Evolutionary conservation across 2,888 invertebrate species (phyloP), one percentile per base, ranked within the genome.

Genomic region (Leptopterna dolabrata): DNA sequence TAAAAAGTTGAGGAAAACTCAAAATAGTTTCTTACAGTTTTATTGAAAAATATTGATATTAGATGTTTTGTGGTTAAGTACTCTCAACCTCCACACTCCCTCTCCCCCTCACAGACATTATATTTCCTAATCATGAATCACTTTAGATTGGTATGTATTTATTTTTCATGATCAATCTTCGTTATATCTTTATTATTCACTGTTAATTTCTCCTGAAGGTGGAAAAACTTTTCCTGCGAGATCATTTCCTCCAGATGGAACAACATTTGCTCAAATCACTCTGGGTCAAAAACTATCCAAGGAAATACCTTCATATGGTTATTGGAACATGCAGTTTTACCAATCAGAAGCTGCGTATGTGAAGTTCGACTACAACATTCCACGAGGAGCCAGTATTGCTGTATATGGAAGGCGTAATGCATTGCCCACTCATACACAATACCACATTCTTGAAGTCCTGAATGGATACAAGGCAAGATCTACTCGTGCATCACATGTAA

Each of bases 271-370:
- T 91, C 97, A 97, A 93, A 96, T 98, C 91, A 94, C 95, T 90
- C 93, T 98, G 91, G 97, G 97, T 90, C 96, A 97, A 92, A 95
- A 96, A 91, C 93, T 97, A 91, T 96, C 96, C 91, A 96, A 96
- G 93, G 96, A 96, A 93, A 97, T 99, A 91, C 96, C 96, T 91
- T 96, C 98, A 89, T 97, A 98, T 93, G 96, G 97, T 92, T 98
- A 98, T 92, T 98, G 98, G 98, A 97, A 98, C 92, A 97, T 98
- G 95, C 97, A 98, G 93, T 98, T 99, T 93, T 97, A 97, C 93
- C 98, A 98, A 92, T 96, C 97, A 88, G 96, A 97, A 92, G 96
- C 98, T 86, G 96, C 97, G 76, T 98, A 97, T 92, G 96, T 99
- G 84, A 96, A 97, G 92, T 98, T 98, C 92, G 98, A 98, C 92